Base-by-base conservation (phyloP, 2,797 vertebrate genomes). In the Margarornis squamiger region DNA sequence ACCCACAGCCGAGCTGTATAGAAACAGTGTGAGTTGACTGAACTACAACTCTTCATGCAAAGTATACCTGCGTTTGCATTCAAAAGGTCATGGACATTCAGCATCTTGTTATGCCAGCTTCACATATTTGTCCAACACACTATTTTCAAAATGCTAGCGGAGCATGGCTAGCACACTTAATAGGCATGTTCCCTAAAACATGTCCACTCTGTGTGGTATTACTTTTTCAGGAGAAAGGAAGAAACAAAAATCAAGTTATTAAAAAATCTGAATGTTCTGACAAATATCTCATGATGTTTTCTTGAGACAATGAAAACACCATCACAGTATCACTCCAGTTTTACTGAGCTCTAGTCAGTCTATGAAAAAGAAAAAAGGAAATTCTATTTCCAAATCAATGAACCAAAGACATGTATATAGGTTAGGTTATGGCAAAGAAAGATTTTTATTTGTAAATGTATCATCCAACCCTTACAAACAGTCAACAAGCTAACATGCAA, bases 41-140 rank as follows among this genome's bases (percentile, higher is more conserved):
- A 90, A 26, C 4, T 8, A 19, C 8, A 57, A 63, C 52, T 3
- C 1, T 46, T 65, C 18, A 24, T 7, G 36, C 24, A 43, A 54
- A 70, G 10, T 8, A 77, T 14, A 46, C n/a, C 23, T 11, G 30
- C 65, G 18, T 26, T 48, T 57, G 59, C 41, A 79, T 46, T 49
- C 38, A 38, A 54, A 92, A 10, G 30, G 24, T 75, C 30, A 45
- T 0, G 27, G 38, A 24, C 20, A 65, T 74, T 45, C 23, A 86
- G 52, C 30, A 61, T 18, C 52, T 39, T 34, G 12, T 32, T 58
- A 38, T 5, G 24, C 20, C 73, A 76, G 23, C n/a, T 84, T 51
- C 34, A 22, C 0, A 0, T 21, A 63, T 43, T 32, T 84, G 54
- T 43, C 32, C 45, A 81, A 66, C 19, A 63, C 1, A 1, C 32